phyloP scores from a whole-genome alignment of 1,140 invertebrate species.

The Euura saliciscinereae region DNA sequence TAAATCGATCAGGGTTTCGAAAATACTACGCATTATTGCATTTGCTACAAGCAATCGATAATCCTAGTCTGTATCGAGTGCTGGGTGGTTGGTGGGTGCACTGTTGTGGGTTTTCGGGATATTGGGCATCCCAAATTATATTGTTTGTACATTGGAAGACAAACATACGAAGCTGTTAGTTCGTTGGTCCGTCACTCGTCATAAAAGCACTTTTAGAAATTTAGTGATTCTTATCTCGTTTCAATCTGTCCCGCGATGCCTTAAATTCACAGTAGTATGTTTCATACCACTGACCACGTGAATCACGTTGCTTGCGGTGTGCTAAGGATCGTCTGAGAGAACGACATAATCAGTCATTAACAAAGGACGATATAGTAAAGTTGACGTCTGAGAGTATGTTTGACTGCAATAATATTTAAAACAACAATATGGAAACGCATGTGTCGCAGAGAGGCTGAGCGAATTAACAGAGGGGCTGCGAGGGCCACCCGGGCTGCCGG shows the following conservation, averaged over 20 bases:
- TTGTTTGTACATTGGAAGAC: too few relatives aligned
- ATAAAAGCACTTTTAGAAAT: too few relatives aligned
- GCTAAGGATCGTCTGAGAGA: neutral
- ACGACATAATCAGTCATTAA: constrained; percentile 10
- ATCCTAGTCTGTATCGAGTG: constrained; percentile 35
- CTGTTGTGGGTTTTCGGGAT: constrained; percentile 49
- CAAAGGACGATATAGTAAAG: constrained; percentile 41
- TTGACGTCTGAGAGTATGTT: constrained; percentile 34
- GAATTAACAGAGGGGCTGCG: constrained; percentile 62
- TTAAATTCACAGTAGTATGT: constrained; percentile 8
- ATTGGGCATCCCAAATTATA: neutral
- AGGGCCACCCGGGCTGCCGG: constrained; percentile 60
- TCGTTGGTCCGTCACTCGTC: too few relatives aligned
- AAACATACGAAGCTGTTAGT: too few relatives aligned
- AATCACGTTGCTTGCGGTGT: constrained; percentile 5
- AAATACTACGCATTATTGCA: constrained; percentile 1
- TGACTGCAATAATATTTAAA: constrained; percentile 25
- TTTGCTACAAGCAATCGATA: constrained; percentile 13
- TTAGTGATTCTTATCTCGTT: too few relatives aligned
- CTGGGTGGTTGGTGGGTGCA: constrained; percentile 45
- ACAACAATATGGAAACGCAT: constrained; percentile 42
- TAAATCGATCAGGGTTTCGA: neutral
- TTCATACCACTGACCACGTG: constrained; percentile 2
- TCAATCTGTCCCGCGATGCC: neutral
- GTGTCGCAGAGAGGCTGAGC: constrained; percentile 59